A percentile compares a stretch with the other conserved stretches of the same genome.
Conservation (phyloP, 2,797 vertebrate species). For the Labeo calbasu region DNA sequence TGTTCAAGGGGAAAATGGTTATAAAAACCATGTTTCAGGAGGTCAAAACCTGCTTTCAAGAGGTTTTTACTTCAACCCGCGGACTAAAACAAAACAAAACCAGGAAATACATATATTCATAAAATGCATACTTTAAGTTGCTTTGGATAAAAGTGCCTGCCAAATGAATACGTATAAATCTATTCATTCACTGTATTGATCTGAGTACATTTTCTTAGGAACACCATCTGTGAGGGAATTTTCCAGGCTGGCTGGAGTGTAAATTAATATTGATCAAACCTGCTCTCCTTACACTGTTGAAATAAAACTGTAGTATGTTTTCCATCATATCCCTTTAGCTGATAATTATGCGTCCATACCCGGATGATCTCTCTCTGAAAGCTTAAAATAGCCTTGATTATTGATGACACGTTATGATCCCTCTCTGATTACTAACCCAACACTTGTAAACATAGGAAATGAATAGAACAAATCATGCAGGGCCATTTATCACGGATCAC, state of each 20-base stretch:
- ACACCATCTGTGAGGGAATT: neutral
- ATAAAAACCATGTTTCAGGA: too few species aligned
- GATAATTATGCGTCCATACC: neutral
- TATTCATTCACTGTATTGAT: neutral
- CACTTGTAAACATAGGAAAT: neutral
- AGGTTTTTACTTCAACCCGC: too few species aligned
- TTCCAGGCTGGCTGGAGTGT: neutral
- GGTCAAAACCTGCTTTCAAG: too few species aligned
- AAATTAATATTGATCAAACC: slow-evolving; percentile 34
- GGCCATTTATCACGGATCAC: neutral
- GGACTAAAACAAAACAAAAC: too few species aligned
- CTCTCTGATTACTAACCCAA: neutral
- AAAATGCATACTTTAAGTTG: neutral
- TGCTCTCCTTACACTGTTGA: neutral
- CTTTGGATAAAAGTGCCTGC: neutral
- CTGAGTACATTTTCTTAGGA: neutral
- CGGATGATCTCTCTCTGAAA: neutral
- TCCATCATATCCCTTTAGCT: neutral
- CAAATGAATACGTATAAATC: neutral
- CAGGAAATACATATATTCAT: neutral
- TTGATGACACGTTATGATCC: neutral
- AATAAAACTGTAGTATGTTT: neutral
- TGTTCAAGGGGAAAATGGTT: too few species aligned
- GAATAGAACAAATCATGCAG: neutral
- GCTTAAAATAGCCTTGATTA: slow-evolving; percentile 3